Evolutionary conservation across 2,888 invertebrate genomes (phyloP).

Genomic region (Apotomis betuletana): DNA sequence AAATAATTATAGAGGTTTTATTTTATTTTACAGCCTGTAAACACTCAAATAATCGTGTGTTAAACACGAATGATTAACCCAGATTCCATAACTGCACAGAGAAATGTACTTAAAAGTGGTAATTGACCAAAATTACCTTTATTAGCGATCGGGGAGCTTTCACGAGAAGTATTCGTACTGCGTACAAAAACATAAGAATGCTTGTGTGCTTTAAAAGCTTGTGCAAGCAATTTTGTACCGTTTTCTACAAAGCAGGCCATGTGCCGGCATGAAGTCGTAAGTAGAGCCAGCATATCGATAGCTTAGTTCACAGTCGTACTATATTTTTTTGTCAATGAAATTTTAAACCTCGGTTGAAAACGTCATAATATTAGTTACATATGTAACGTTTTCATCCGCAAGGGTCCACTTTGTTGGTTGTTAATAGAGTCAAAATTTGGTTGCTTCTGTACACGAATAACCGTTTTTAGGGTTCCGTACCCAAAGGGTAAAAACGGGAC

Average conservation of each 20-base stretch:
- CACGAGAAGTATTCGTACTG: slow-evolving; percentile 28
- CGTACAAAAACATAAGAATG: slow-evolving; percentile 19
- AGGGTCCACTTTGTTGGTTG: too few relatives aligned
- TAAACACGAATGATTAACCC: slow-evolving; percentile 14
- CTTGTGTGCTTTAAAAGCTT: slow-evolving; percentile 20
- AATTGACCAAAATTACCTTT: slow-evolving; percentile 35
- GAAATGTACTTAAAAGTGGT: slow-evolving; percentile 31
- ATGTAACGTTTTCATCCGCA: too few relatives aligned
- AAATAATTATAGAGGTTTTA: not conserved
- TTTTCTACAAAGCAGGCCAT: not conserved
- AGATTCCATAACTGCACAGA: slow-evolving; percentile 17
- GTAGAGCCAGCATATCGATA: too few relatives aligned
- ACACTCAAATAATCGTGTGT: slow-evolving; percentile 3
- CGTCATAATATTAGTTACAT: too few relatives aligned
- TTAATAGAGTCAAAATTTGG: too few relatives aligned
- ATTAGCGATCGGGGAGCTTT: slow-evolving; percentile 32
- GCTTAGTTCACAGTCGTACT: too few relatives aligned
- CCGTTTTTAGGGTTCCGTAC: too few relatives aligned
- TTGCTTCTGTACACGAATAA: too few relatives aligned
- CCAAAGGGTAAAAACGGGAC: too few relatives aligned
- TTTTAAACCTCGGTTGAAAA: too few relatives aligned
- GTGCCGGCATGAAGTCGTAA: not conserved
- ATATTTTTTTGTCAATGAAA: too few relatives aligned
- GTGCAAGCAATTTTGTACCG: slow-evolving; percentile 13
- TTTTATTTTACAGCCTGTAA: not conserved